Evolutionary conservation across 2,888 invertebrate genomes (phyloP).

Genomic region (Dendrolimus houi): DNA sequence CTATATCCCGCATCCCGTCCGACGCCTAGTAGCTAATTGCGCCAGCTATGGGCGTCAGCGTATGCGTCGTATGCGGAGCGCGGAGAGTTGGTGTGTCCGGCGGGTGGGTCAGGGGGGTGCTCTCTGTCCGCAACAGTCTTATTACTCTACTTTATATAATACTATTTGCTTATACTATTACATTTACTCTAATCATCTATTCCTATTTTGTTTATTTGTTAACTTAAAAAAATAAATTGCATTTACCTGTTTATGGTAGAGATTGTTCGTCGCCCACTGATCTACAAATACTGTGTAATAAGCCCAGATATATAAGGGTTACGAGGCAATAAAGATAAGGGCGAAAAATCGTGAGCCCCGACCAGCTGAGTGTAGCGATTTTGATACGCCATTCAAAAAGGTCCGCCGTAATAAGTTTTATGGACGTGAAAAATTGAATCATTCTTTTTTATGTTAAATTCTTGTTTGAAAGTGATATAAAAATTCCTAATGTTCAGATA

Average conservation of each 20-base stretch:
- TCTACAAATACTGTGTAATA: constrained; percentile 3
- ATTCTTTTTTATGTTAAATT: not conserved
- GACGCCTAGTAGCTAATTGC: too few relatives aligned
- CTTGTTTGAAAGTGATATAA: not conserved
- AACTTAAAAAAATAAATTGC: too few relatives aligned
- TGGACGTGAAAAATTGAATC: not conserved
- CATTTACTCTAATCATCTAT: too few relatives aligned
- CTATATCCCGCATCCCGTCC: too few relatives aligned
- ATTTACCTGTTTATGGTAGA: not conserved
- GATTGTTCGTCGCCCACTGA: not conserved
- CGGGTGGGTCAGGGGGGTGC: too few relatives aligned
- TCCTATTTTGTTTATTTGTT: too few relatives aligned
- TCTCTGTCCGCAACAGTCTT: too few relatives aligned
- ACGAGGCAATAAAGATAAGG: constrained; percentile 17
- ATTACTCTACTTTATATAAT: too few relatives aligned
- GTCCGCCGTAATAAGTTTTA: not conserved
- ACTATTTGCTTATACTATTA: too few relatives aligned
- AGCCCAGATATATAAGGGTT: constrained; percentile 7
- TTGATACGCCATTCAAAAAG: not conserved
- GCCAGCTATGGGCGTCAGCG: too few relatives aligned
- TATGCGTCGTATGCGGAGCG: too few relatives aligned
- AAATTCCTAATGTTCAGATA: not conserved
- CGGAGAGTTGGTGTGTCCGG: too few relatives aligned
- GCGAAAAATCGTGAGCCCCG: constrained; percentile 6
- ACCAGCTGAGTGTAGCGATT: not conserved